Conservation (phyloP, 2,797 vertebrate genomes). For the Philypnodon macrostomus region DNA sequence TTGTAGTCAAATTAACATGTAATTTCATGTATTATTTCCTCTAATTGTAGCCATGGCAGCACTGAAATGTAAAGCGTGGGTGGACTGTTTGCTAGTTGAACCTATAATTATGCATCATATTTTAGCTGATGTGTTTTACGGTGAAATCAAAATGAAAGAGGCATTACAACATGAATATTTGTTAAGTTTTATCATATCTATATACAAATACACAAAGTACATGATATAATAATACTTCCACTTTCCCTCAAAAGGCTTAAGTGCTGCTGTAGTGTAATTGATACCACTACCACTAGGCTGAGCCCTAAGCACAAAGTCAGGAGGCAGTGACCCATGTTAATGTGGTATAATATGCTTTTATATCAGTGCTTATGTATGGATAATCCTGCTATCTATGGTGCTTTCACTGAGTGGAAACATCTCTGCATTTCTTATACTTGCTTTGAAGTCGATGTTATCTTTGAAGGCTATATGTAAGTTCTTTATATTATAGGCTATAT, state of each 20-base stretch:
- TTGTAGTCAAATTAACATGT: not conserved
- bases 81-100: not conserved
- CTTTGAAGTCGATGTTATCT: no score
- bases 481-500: constrained; percentile 28
- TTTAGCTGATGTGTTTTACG: not conserved
- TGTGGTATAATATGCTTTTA: constrained; percentile 9
- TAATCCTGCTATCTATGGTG: not conserved
- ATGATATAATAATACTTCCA: not conserved
- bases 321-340: constrained; percentile 7
- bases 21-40: constrained; percentile 3
- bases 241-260: constrained; percentile 3
- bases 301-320: constrained; percentile 36
- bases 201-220: no score
- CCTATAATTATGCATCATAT: constrained; percentile 11
- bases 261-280: constrained; percentile 44
- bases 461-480: no score
- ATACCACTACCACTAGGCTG: constrained; percentile 59
- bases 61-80: constrained; percentile 6
- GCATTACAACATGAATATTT: not conserved
- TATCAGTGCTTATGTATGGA: constrained; percentile 5
- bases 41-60: constrained; percentile 4
- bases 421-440: not conserved
- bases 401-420: constrained; percentile 7
- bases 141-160: not conserved
- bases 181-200: no score